phyloP scores from a whole-genome alignment of 2,797 vertebrate species.

The Micromesistius poutassou region DNA sequence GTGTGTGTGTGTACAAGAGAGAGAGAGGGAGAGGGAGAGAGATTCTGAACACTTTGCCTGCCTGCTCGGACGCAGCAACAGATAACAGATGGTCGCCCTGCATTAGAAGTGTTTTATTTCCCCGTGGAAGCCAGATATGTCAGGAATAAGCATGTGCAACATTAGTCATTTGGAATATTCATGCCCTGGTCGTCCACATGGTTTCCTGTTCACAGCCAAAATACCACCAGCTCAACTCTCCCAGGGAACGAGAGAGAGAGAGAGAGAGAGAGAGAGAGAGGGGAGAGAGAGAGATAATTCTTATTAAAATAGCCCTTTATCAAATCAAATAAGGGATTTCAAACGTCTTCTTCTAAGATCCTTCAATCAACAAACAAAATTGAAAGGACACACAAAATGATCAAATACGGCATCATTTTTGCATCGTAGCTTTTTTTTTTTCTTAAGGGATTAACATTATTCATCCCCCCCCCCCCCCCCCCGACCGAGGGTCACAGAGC shows the following conservation, averaged over 20 bases:
- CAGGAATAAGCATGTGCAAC: constrained; percentile 76
- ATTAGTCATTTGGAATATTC: constrained; percentile 79
- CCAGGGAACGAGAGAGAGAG: constrained; percentile 43
- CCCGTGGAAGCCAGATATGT: constrained; percentile 75
- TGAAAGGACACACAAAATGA: no score
- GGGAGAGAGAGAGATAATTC: constrained; percentile 36
- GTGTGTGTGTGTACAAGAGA: constrained; percentile 20
- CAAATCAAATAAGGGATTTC: background rate
- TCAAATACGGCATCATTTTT: no score
- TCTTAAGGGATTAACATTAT: no score
- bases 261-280: constrained; percentile 27
- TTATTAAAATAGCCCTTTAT: constrained; percentile 20
- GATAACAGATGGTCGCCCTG: constrained; percentile 77
- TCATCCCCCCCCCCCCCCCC: no score
- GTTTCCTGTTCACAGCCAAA: constrained; percentile 66
- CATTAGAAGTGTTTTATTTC: constrained; percentile 79
- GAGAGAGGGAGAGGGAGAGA: background rate
- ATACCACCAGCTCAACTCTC: constrained; percentile 63
- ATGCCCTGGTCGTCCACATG: constrained; percentile 66
- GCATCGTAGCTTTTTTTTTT: no score
- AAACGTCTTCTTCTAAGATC: no score
- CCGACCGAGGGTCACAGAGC: no score
- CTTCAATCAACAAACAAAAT: no score
- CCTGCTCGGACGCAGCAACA: constrained; percentile 73
- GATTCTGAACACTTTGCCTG: constrained; percentile 23